These are phyloP conservation scores for Caenorhabditis panamensis DNA, from an alignment of 2,888 invertebrate species.

Conservation along the genomic window DNA sequence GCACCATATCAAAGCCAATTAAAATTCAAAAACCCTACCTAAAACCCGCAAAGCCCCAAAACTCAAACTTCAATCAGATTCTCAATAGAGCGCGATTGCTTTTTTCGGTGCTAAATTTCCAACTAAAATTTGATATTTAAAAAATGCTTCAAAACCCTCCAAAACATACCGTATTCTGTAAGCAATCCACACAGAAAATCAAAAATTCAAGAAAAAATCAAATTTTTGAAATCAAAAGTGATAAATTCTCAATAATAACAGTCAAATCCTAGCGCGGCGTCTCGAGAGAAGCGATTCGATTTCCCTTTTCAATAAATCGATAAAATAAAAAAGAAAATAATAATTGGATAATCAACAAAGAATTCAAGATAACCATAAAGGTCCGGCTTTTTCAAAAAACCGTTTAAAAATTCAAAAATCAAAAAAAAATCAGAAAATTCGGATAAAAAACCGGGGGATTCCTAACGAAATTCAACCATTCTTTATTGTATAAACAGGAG, in stretches of 20 bases:
- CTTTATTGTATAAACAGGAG: not conserved
- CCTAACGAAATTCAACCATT: not conserved
- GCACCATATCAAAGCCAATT: too few species aligned
- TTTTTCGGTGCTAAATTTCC: too few species aligned
- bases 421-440: slow-evolving; percentile 1
- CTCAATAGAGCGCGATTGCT: too few species aligned
- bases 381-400: slow-evolving; percentile 4
- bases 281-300: slow-evolving; percentile 30
- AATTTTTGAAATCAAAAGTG: slow-evolving; percentile 20
- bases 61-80: too few species aligned
- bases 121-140: too few species aligned
- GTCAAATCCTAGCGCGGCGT: not conserved
- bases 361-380: slow-evolving; percentile 30
- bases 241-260: not conserved
- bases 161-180: too few species aligned
- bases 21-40: too few species aligned
- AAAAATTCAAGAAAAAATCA: not conserved
- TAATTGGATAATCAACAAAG: too few species aligned
- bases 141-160: too few species aligned
- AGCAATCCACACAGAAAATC: slow-evolving; percentile 12
- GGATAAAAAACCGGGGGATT: not conserved
- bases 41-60: too few species aligned
- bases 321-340: not conserved
- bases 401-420: not conserved
- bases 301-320: slow-evolving; percentile 40